Evolutionary conservation across 2,113 vertebrate genomes (phyloP), one percentile per base, ranked within the genome.

Genomic region (human): DNA sequence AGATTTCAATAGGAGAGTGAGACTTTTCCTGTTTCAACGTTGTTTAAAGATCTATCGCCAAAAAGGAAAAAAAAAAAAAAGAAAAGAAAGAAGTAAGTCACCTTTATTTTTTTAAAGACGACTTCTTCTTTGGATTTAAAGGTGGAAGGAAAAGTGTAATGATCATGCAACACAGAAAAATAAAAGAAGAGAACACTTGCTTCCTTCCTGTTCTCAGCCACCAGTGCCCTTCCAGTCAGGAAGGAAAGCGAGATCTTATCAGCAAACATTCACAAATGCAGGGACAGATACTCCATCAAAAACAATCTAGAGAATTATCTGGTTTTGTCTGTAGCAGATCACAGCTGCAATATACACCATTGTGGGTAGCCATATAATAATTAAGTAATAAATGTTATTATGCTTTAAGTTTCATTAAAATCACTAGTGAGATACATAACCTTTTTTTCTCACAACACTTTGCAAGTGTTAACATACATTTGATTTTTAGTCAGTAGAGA

Each of bases 11-110:
- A 82, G 66, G 45, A 83, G 17, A 76, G 3, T 48, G 76, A 83
- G 73, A 45, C 17, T 80, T 50, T 94, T 93, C 72, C 66, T 97
- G 66, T 68, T 97, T 86, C n/a, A 66, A 64, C 92, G 70, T 87
- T 45, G 85, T 64, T 94, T 82, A 86, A 85, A 94, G 70, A 38
- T 45, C 9, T 40, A 87, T 8, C 50, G 48, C 52, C 61, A 64
- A 61, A 61, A 27, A 78, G 61, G 90, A 89, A 73, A 73, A 61
- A 94, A 93, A 73, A 76, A 52, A 68, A 32, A 30, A 5, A 22
- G 22, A 59, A 59, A 59, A 59, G 23, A 59, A 27, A 27, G 25
- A 27, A 13, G 5, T 6, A 64, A 64, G 27, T 18, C 1, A 52
- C 27, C 35, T 27, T 22, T 70, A 13, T 66, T 27, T 88, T 59